These are phyloP conservation scores for Apomyelois bistriatella DNA, from an alignment of 2,888 invertebrate genomes.

Conservation along the genomic window DNA sequence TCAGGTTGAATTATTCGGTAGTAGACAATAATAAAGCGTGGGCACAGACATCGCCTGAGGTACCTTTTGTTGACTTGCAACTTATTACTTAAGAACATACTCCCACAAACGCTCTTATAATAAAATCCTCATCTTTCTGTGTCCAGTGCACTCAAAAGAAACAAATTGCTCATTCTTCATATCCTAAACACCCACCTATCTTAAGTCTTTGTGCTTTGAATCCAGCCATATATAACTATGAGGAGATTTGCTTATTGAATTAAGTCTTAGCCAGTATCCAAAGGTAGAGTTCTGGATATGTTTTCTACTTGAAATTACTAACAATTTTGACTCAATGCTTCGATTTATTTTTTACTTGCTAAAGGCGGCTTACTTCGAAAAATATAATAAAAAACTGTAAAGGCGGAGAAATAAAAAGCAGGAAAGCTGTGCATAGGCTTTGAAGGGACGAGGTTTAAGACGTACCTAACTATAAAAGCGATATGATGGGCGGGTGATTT, in stretches of 20 bases:
- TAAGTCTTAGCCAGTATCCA: no score
- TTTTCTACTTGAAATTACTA: no score
- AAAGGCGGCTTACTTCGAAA: no score
- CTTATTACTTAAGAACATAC: slow-evolving; percentile 53
- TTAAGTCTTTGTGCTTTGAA: slow-evolving; percentile 19
- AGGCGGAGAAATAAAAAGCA: no score
- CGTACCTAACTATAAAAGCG: no score
- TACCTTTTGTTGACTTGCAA: slow-evolving; percentile 53
- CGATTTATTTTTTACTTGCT: no score
- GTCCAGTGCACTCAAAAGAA: slow-evolving; percentile 49
- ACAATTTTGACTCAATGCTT: no score
- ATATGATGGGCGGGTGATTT: no score
- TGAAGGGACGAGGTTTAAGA: no score
- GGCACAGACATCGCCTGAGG: slow-evolving; percentile 35
- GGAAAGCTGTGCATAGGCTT: no score
- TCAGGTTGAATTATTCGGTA: slow-evolving; percentile 39
- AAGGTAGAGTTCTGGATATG: no score
- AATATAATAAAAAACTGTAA: no score
- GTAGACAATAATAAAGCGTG: slow-evolving; percentile 54
- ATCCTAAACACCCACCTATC: slow-evolving; percentile 52
- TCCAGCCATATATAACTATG: neutral
- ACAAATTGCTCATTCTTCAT: slow-evolving; percentile 70
- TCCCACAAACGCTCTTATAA: slow-evolving; percentile 55
- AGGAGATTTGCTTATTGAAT: neutral
- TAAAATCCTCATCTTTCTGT: slow-evolving; percentile 65